A percentile compares a stretch with the other conserved stretches of the same genome.
These are phyloP conservation scores for Drosophila formosana DNA, from an alignment of 2,888 invertebrate species.

Conservation along the genomic window DNA sequence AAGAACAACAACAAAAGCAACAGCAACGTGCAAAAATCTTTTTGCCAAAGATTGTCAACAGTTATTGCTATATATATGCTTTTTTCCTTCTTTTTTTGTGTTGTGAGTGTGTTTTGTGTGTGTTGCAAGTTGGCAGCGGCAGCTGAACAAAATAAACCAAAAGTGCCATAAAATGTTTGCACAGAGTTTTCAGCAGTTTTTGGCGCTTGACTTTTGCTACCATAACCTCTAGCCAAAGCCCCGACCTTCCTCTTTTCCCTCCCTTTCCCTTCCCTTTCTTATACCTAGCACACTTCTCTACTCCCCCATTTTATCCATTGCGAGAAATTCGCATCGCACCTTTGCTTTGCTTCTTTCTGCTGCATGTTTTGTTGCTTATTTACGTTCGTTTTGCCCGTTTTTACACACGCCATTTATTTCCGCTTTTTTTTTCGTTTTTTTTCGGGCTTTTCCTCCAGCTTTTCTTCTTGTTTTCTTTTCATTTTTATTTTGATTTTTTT, in stretches of 20 bases:
- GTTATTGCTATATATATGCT: constrained; percentile 61
- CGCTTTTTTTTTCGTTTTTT: constrained; percentile 22
- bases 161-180: constrained; percentile 80
- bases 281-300: background rate
- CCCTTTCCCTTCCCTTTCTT: background rate
- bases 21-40: constrained; percentile 43
- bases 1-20: constrained; percentile 1
- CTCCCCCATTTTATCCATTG: constrained; percentile 50
- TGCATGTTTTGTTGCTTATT: constrained; percentile 65
- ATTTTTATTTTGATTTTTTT: constrained; percentile 15
- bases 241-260: background rate
- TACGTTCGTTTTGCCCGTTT: constrained; percentile 67
- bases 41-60: constrained; percentile 78
- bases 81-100: constrained; percentile 11
- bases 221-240: background rate
- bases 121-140: constrained; percentile 52
- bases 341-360: constrained; percentile 50
- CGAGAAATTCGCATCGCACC: constrained; percentile 49
- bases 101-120: constrained; percentile 35
- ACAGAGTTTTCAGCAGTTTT: constrained; percentile 55
- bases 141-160: constrained; percentile 70
- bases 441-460: constrained; percentile 6
- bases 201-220: constrained; percentile 51
- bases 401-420: constrained; percentile 76
- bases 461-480: constrained; percentile 19